Conservation (phyloP, 2,113 vertebrate species). For the Esox niger region DNA sequence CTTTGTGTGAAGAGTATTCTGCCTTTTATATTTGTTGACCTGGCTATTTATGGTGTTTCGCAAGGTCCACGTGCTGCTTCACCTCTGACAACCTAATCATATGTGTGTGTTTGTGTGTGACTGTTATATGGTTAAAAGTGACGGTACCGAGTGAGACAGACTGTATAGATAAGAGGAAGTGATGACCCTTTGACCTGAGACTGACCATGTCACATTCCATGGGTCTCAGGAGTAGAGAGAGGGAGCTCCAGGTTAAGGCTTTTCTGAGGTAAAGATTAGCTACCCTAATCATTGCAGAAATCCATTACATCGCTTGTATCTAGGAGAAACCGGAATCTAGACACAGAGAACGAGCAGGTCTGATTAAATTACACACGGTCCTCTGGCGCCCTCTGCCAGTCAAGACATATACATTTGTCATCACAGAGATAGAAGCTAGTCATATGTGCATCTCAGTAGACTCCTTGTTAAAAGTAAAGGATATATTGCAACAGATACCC, state of each 20-base stretch:
- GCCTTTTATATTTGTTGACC: conserved; percentile 1
- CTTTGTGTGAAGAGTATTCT: not conserved
- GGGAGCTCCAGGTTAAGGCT: no score
- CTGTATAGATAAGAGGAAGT: no score
- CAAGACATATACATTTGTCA: no score
- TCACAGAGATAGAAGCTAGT: no score
- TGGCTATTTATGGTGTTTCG: conserved; percentile 3
- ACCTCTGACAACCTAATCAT: conserved; percentile 10
- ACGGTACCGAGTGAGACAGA: no score
- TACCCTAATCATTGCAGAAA: no score
- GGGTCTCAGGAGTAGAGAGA: not conserved
- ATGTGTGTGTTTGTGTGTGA: not conserved
- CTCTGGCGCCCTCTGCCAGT: not conserved
- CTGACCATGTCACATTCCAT: not conserved
- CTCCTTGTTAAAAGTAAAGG: no score
- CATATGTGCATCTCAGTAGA: no score
- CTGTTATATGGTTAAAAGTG: not conserved
- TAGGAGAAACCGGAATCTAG: no score
- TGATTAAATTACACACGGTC: not conserved
- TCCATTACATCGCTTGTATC: no score
- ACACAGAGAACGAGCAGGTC: not conserved
- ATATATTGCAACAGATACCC: no score
- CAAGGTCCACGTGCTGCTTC: conserved; percentile 4
- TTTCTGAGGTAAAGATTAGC: no score
- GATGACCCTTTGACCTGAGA: not conserved